Evolutionary conservation across 2,113 vertebrate species (phyloP), one percentile per base, ranked within the genome.

Genomic region (Misgurnus mizolepis): DNA sequence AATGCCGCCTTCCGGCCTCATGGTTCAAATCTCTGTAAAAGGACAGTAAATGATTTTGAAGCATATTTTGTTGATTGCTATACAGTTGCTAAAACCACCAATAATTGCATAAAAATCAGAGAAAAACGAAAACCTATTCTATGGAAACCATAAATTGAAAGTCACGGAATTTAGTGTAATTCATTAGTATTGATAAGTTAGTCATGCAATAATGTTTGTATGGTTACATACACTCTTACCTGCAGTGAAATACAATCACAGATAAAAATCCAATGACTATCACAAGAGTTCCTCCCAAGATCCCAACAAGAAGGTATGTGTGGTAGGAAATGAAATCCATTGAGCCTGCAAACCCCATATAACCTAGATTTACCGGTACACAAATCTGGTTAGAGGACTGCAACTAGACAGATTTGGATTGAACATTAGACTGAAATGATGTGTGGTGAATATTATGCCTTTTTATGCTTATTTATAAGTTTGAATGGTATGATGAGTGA

Each of bases 161-260:
- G 45, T 47, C 45, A 47, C 10, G 6, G 7, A 53, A 53, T 11
- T 53, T 34, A 34, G 49, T 53, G 9, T 53, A 53, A 53, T 12
- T 53, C 49, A 53, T 12, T 53, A 67, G 5, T 40, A 55, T 39
- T 22, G 7, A 40, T 74, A 18, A 18, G 66, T 45, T 12, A 41
- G 45, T 68, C 11, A 53, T 34, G 61, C 11, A 27, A 22, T 45
- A 3, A 34, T 39, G 41, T 61, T 76, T 76, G 43, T 5, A 45
- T 76, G 7, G 9, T n/a, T 41, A 4, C 43, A 71, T 55, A n/a
- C 61, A 66, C 27, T 83, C 93, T 94, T 92, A 99, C 97, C 96
- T 93, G 92, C 96, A 98, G 81, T 96, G 96, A 90, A 97, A 98
- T 83, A 98, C 91, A 65, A 98, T 91, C 83, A 97, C 86, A 82